phyloP scores from a whole-genome alignment of 2,797 vertebrate genomes.

The Pterois miles region DNA sequence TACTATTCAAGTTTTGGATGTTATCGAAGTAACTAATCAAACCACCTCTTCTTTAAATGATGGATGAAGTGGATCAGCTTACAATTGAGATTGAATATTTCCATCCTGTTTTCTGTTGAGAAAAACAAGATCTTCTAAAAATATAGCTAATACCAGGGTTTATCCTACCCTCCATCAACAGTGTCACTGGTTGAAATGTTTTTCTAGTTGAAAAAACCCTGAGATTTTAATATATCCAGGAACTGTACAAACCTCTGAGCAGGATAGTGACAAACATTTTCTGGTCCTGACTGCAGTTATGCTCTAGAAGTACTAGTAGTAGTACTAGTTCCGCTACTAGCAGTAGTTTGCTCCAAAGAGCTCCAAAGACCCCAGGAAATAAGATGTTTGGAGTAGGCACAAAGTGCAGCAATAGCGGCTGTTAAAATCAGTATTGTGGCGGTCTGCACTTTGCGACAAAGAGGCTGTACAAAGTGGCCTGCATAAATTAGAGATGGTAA shows the following conservation, averaged over 20 bases:
- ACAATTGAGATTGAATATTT: constrained; percentile 81
- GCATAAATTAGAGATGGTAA: neutral
- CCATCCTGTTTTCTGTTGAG: constrained; percentile 68
- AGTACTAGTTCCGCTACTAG: neutral
- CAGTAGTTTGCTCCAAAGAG: neutral
- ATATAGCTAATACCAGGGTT: neutral
- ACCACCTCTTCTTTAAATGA: constrained; percentile 72
- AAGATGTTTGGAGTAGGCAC: constrained; percentile 21
- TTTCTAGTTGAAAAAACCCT: neutral
- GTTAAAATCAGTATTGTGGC: constrained; percentile 49
- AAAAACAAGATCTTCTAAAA: neutral
- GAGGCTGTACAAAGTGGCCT: neutral
- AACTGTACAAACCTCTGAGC: constrained; percentile 76
- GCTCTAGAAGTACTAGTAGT: too few relatives aligned
- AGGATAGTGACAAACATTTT: constrained; percentile 80
- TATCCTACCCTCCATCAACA: neutral
- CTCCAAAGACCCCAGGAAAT: neutral
- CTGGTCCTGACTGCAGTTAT: constrained; percentile 2
- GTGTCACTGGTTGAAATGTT: neutral
- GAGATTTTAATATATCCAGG: neutral
- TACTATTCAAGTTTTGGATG: too few relatives aligned
- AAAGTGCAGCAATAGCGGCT: too few relatives aligned
- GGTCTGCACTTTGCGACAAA: constrained; percentile 45
- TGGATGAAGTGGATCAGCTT: constrained; percentile 78
- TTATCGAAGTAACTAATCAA: constrained; percentile 25